Base-by-base conservation (phyloP, 2,888 invertebrate genomes). In the Periphyllus acericola region DNA sequence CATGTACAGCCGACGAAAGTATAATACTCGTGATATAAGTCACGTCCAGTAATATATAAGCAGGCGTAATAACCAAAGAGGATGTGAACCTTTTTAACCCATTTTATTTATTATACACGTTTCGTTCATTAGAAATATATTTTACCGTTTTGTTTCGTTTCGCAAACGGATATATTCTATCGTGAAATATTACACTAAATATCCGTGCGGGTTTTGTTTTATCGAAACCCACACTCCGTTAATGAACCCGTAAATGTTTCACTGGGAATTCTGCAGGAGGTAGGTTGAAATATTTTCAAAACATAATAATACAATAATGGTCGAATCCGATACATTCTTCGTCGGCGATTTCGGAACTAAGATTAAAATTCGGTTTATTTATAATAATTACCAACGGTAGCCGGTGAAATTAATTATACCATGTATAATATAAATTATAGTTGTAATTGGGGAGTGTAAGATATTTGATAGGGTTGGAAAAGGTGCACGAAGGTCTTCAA, bases 361-460 rank as follows among this genome's bases (percentile, higher is more conserved):
- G n/a, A 72, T 21, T 52, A 72, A 83, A 25, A 52, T 32, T 3
- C 4, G 34, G 25, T 32, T 19, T 19, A 83, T 72, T 72, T 25
- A 52, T 46, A 46, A 55, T 71, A 71, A 55, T 71, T 6, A 75
- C 14, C 5, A 9, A 1, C 21, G 46, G 46, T 72, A 36, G 25
- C 83, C n/a, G 3, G 25, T n/a, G n/a, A 83, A 36, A 74, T 71
- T 34, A 34, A 52, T 52, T 72, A 25, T 36, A 34, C 1, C n/a
- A 55, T 19, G 72, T 82, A 52, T 34, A 6, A 60, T 74, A 83
- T 55, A 55, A 74, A 74, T 83, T 36, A n/a, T n/a, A 83, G 36
- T n/a, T 19, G 17, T 74, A 74, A 74, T 74, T 75, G 60, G 75
- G 5, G 60, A 29, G 34, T n/a, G 52, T 32, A 34, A 36, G 55